Percentiles rank a stretch among this genome's conserved stretches.
These are phyloP conservation scores for Semaprochilodus insignis DNA, from an alignment of 2,797 vertebrate genomes.

Conservation along the genomic window DNA sequence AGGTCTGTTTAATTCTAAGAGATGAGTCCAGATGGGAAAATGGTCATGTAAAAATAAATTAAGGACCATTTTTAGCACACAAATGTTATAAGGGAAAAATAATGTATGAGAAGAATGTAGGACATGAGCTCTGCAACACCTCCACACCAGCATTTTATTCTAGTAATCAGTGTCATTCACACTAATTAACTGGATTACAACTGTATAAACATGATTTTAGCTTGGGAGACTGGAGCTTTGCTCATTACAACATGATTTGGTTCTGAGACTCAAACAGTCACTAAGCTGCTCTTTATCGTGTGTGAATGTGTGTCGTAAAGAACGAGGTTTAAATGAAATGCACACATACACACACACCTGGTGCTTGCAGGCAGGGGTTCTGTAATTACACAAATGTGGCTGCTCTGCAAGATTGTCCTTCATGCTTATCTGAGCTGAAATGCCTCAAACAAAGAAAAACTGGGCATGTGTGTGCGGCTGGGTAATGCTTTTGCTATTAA, in stretches of 20 bases:
- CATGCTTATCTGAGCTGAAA: constrained; percentile 39
- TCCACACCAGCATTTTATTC: neutral
- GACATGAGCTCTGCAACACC: neutral
- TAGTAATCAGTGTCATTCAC: neutral
- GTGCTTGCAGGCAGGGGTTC: constrained; percentile 34
- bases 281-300: constrained; percentile 10
- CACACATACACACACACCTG: neutral
- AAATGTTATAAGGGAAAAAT: too few relatives aligned
- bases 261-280: neutral
- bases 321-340: neutral
- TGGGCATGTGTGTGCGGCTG: constrained; percentile 6
- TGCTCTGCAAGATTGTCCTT: constrained; percentile 45
- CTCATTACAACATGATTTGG: neutral
- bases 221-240: neutral
- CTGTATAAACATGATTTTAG: neutral
- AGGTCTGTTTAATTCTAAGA: too few relatives aligned
- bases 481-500: constrained; percentile 31
- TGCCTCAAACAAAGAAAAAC: neutral
- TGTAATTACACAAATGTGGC: constrained; percentile 45
- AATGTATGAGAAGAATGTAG: too few relatives aligned
- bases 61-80: too few relatives aligned
- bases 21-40: too few relatives aligned
- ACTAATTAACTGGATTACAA: neutral
- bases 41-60: too few relatives aligned
- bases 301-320: neutral